phyloP scores from a whole-genome alignment of 2,888 invertebrate genomes.

The Pheosia gnoma region DNA sequence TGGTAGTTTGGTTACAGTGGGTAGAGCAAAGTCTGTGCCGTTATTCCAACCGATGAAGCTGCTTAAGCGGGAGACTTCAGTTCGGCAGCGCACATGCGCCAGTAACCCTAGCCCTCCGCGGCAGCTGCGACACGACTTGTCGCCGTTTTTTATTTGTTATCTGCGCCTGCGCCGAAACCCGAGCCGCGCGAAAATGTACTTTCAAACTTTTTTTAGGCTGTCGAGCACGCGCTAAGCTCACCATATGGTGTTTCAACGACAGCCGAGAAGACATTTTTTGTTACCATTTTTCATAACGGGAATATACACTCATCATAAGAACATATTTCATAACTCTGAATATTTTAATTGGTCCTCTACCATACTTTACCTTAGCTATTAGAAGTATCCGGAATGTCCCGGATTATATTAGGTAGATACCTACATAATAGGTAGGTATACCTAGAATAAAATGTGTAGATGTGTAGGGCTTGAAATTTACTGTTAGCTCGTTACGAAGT shows the following conservation, averaged over 20 bases:
- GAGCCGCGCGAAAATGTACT: slow-evolving; percentile 72
- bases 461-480: too few species aligned
- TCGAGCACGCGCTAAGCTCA: slow-evolving; percentile 72
- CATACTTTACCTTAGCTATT: too few species aligned
- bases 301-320: slow-evolving; percentile 6
- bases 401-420: too few species aligned
- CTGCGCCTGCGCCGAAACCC: slow-evolving; percentile 64
- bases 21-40: too few species aligned
- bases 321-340: background rate
- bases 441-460: too few species aligned
- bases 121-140: slow-evolving; percentile 67
- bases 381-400: too few species aligned
- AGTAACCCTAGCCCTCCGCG: slow-evolving; percentile 72
- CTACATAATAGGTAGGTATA: too few species aligned
- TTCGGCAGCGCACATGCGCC: slow-evolving; percentile 54
- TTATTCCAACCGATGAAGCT: too few species aligned
- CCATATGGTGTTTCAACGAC: slow-evolving; percentile 74
- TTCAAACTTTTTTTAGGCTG: slow-evolving; percentile 53
- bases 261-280: slow-evolving; percentile 33
- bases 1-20: too few species aligned
- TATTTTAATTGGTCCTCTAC: too few species aligned
- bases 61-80: background rate
- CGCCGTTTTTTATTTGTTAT: slow-evolving; percentile 64
- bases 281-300: slow-evolving; percentile 33
- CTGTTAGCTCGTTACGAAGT: too few species aligned